Conservation (phyloP, 92 coral and sea anemone genomes). For the Bergia sp. region DNA sequence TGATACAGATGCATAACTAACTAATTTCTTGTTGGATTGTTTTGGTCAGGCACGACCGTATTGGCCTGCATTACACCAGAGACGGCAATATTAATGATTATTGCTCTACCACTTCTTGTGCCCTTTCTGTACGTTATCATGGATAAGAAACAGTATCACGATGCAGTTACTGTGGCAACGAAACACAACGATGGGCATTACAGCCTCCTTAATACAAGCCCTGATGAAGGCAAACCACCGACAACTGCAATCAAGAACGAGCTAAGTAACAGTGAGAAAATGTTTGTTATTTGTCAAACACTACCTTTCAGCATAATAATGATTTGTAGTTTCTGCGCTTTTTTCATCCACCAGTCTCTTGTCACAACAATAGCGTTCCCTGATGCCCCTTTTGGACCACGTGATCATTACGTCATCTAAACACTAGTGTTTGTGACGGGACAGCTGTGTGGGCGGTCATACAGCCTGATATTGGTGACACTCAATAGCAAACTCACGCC, state of each 20-base stretch:
- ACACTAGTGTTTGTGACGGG: constrained; percentile 63
- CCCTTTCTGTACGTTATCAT: constrained; percentile 52
- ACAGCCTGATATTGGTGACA: constrained; percentile 31
- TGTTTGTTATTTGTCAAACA: constrained; percentile 24
- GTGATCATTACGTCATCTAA: constrained; percentile 68
- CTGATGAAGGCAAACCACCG: neutral
- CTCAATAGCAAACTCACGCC: constrained; percentile 28
- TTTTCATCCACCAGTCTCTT: constrained; percentile 59
- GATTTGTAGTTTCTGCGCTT: constrained; percentile 58
- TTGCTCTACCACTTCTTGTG: constrained; percentile 48
- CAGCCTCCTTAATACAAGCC: constrained; percentile 18
- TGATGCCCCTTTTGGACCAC: constrained; percentile 69
- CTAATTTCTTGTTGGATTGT: too few species aligned
- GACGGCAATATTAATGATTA: constrained; percentile 54
- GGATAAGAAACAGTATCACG: constrained; percentile 25
- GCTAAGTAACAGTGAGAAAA: constrained; percentile 45
- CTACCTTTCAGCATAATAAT: constrained; percentile 39
- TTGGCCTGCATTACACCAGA: constrained; percentile 59
- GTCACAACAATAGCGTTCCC: constrained; percentile 70
- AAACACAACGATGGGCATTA: constrained; percentile 34
- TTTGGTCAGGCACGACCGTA: constrained; percentile 57
- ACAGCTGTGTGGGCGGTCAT: constrained; percentile 64
- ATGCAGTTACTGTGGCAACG: neutral
- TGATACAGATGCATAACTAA: too few species aligned
- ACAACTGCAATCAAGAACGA: neutral